Evolutionary conservation across 2,113 vertebrate species (phyloP).

Genomic region (Beaufortia kweichowensis): DNA sequence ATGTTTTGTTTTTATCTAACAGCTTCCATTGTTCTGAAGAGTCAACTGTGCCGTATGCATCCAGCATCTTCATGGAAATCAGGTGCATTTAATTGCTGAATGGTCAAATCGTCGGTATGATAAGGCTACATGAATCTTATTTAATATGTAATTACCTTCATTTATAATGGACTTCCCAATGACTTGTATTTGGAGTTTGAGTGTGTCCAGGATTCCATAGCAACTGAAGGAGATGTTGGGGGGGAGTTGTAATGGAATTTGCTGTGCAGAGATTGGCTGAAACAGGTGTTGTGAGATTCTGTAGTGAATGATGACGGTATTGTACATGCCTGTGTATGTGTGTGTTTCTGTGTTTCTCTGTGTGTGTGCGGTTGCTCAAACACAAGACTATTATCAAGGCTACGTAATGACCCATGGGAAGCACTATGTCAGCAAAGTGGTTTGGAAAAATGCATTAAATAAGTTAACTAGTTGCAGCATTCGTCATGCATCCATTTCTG

Average conservation of each 20-base stretch:
- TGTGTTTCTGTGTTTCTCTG: background rate
- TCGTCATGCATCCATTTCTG: background rate
- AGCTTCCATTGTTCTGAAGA: too few relatives aligned
- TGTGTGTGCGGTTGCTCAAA: background rate
- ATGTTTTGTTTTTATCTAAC: too few relatives aligned
- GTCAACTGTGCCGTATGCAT: too few relatives aligned
- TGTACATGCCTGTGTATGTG: background rate
- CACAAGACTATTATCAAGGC: background rate
- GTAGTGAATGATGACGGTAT: slow-evolving; percentile 7
- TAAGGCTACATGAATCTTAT: too few relatives aligned
- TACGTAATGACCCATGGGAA: background rate
- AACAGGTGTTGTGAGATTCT: slow-evolving; percentile 72
- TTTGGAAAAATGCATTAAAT: background rate
- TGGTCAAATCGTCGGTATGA: too few relatives aligned
- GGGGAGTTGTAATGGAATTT: slow-evolving; percentile 60
- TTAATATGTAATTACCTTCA: too few relatives aligned
- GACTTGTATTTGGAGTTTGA: too few relatives aligned
- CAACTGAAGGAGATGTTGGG: slow-evolving; percentile 65
- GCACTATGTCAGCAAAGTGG: background rate
- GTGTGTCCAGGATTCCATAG: background rate
- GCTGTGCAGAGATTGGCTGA: slow-evolving; percentile 65
- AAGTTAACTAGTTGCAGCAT: background rate
- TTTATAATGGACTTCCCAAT: background rate
- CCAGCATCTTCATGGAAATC: too few relatives aligned
- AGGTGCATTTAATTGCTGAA: too few relatives aligned